Percentiles rank a stretch among this genome's conserved stretches.
Evolutionary conservation across 2,113 vertebrate genomes (phyloP).

Genomic region (Porphyrio hochstetteri): DNA sequence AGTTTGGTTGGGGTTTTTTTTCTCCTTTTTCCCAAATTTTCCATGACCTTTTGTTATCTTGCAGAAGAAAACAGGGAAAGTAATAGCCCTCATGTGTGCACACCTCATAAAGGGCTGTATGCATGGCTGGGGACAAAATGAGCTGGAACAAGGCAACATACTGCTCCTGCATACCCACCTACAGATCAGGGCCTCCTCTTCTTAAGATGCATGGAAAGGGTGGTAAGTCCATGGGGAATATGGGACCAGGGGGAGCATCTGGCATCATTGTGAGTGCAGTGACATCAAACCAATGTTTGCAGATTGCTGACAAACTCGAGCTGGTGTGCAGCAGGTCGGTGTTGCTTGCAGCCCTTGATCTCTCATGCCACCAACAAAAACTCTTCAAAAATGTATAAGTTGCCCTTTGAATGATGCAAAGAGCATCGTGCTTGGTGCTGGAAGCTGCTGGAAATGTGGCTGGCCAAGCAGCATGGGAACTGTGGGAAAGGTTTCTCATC

Average conservation of each 20-base stretch:
- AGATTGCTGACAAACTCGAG: background rate
- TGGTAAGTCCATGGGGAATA: background rate
- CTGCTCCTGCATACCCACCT: background rate
- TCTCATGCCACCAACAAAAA: background rate
- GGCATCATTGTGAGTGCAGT: background rate
- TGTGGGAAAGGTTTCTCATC: background rate
- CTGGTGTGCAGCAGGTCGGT: background rate
- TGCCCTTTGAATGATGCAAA: background rate
- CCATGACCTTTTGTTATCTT: background rate
- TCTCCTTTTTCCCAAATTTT: background rate
- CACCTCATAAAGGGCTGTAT: background rate
- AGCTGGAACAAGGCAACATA: background rate
- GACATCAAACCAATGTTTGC: background rate
- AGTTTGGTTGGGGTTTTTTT: background rate
- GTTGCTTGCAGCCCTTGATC: background rate
- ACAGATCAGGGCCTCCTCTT: background rate
- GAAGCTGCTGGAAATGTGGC: rapidly evolving
- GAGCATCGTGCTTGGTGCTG: background rate
- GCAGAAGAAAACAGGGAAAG: background rate
- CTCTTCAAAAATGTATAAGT: background rate
- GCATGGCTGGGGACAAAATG: background rate
- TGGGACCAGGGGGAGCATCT: background rate
- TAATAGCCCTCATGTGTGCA: background rate
- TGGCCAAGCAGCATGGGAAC: background rate
- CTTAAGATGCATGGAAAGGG: background rate